Evolutionary conservation across 2,888 invertebrate genomes (phyloP), one percentile per base, ranked within the genome.

Genomic region (Fabriciana adippe): DNA sequence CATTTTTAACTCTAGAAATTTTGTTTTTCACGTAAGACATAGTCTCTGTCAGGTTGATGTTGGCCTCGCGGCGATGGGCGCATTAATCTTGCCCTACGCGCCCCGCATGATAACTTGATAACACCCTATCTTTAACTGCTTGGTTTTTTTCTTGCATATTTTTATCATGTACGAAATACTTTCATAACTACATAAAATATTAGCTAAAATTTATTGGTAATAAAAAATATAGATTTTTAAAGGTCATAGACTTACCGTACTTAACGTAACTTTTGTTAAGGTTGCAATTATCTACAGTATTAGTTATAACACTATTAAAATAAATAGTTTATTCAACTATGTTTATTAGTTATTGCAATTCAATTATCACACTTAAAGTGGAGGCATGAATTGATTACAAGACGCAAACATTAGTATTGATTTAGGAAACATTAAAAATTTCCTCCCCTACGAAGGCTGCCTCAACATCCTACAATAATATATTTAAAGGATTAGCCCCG

Each of bases 401-500:
- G 78, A 79, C 82, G 81, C 80, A 84, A 81, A 81, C 84, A 85
- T 90, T 86, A 84, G 84, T 87, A 90, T 89, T 85, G 90, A 89
- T 89, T 87, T 84, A 75, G 82, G 79, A 80, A 82, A 78, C 86
- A 85, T 89, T 89, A 90, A 90, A 90, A 88, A 88, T 78, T 83
- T 78, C 77, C 81, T 80, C 83, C 85, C 77, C 81, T 80, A 83
- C 86, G 86, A 81, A 81, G 82, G 84, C 79, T 78, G 78, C 84
- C 86, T 85, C 87, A 85, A 87, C 87, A 85, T 87, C 81, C 85
- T 81, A 83, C 90, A 89, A 92, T 92, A 92, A 92, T 92, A 92
- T 92, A 92, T 92, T 92, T 92, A 92, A 92, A 92, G 92, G 92
- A 92, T 92, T 92, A 92, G 87, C 87, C 84, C 79, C 85, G 87